Percentiles rank a stretch among this genome's conserved stretches.
Evolutionary conservation across 2,888 invertebrate species (phyloP).

Genomic region (Perizoma affinitatum): DNA sequence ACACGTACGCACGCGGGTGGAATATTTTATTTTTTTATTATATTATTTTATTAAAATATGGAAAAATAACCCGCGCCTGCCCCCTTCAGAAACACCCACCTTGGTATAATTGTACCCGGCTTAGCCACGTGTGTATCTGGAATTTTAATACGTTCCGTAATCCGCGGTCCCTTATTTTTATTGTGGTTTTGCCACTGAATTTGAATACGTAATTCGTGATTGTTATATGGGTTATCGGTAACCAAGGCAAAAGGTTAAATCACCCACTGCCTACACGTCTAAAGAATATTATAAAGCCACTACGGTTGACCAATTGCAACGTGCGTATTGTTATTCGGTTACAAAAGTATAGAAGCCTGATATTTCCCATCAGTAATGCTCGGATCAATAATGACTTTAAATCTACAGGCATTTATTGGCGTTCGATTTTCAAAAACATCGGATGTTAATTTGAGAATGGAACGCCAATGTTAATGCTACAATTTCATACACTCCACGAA

Average conservation of each 20-base stretch:
- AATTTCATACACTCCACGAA: too few relatives aligned
- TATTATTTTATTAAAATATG: conserved; percentile 68
- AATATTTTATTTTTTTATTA: conserved; percentile 78
- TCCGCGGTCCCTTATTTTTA: conserved; percentile 69
- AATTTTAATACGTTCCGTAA: conserved; percentile 72
- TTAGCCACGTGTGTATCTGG: conserved; percentile 66
- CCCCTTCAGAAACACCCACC: conserved; percentile 58
- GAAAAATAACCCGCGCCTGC: conserved; percentile 53
- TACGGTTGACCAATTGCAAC: too few relatives aligned
- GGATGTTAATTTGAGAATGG: too few relatives aligned
- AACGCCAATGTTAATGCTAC: too few relatives aligned
- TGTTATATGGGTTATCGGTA: conserved; percentile 47
- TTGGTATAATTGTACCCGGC: conserved; percentile 62
- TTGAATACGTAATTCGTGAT: conserved; percentile 62
- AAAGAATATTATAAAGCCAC: too few relatives aligned
- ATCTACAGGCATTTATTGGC: too few relatives aligned
- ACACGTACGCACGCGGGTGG: conserved; percentile 70
- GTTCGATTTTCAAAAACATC: too few relatives aligned
- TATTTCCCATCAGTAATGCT: too few relatives aligned
- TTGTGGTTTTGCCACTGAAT: conserved; percentile 63
- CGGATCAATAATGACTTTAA: too few relatives aligned
- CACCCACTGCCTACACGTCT: not conserved
- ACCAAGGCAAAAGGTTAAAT: conserved; percentile 16
- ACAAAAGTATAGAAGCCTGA: too few relatives aligned
- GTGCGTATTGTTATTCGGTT: too few relatives aligned